Evolutionary conservation across 2,888 invertebrate species (phyloP).

Genomic region (Drosophila melanocephala): DNA sequence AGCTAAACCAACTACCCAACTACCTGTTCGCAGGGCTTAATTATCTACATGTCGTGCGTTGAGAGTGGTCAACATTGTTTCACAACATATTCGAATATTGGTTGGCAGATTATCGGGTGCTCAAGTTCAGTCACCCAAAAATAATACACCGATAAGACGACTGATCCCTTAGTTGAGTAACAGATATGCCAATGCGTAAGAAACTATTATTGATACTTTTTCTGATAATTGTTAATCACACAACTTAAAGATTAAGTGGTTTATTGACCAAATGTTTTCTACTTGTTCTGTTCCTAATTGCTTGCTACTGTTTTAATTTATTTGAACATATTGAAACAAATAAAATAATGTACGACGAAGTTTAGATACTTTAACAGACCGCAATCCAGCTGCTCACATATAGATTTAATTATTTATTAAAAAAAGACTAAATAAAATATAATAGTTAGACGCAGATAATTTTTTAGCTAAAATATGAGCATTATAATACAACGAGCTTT

Average conservation of each 20-base stretch:
- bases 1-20: background rate
- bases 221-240: constrained; percentile 20
- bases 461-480: background rate
- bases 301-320: constrained; percentile 34
- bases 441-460: background rate
- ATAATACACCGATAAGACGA: constrained; percentile 29
- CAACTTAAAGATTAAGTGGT: constrained; percentile 31
- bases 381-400: background rate
- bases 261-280: constrained; percentile 58
- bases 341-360: background rate
- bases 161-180: constrained; percentile 25
- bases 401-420: background rate
- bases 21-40: background rate
- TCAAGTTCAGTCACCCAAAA: constrained; percentile 41
- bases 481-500: no score
- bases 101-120: constrained; percentile 17
- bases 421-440: background rate
- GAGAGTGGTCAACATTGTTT: constrained; percentile 9
- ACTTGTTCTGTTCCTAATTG: background rate
- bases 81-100: background rate
- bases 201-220: constrained; percentile 10
- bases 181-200: constrained; percentile 18
- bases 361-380: background rate
- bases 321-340: constrained; percentile 1
- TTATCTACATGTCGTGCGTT: constrained; percentile 2